These are phyloP conservation scores for Acanthosoma haemorrhoidale DNA, from an alignment of 2,888 invertebrate genomes.

Conservation along the genomic window DNA sequence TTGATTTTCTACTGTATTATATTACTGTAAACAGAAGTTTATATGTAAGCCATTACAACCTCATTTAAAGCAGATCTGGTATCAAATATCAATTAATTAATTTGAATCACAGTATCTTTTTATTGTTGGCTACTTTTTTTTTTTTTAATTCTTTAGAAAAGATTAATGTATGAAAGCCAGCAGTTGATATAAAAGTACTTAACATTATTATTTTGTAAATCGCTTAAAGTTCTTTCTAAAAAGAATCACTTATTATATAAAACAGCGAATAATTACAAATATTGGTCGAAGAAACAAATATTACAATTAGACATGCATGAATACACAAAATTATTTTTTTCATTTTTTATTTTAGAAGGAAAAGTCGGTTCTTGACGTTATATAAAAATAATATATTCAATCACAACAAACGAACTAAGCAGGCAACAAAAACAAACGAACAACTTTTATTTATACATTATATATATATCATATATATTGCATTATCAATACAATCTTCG, in stretches of 20 bases:
- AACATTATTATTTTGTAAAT: constrained; percentile 15
- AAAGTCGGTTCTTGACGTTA: constrained; percentile 5
- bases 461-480: constrained; percentile 28
- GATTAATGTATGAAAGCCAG: constrained; percentile 17
- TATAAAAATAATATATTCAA: constrained; percentile 27
- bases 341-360: constrained; percentile 9
- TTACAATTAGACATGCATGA: constrained; percentile 14
- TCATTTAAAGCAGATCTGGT: constrained; percentile 11
- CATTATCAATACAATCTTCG: constrained; percentile 29
- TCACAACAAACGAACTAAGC: constrained; percentile 23
- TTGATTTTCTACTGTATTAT: background rate
- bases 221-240: background rate
- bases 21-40: background rate
- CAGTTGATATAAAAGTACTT: constrained; percentile 16
- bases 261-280: constrained; percentile 22
- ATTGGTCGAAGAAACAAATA: constrained; percentile 22
- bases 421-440: constrained; percentile 20
- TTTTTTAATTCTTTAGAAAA: constrained; percentile 10
- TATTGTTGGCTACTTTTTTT: constrained; percentile 19
- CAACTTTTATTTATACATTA: constrained; percentile 19
- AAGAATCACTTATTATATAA: constrained; percentile 9
- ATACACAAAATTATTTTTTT: constrained; percentile 1
- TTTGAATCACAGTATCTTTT: constrained; percentile 21
- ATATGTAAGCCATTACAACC: constrained; percentile 19
- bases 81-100: constrained; percentile 12